phyloP scores from a whole-genome alignment of 2,888 invertebrate species.

The Leptothorax acervorum region DNA sequence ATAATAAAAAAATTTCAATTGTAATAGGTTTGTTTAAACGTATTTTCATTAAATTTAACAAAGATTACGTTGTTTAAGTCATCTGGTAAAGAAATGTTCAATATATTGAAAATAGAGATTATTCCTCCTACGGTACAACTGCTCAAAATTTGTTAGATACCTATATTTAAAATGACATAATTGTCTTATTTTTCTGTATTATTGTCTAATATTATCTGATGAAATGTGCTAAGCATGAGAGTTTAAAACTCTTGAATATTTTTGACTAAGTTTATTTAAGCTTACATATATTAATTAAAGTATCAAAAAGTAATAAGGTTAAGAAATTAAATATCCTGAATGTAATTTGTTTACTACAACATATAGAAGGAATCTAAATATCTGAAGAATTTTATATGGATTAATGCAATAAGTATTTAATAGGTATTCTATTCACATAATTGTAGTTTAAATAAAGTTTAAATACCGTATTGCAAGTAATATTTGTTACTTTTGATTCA shows the following conservation, averaged over 20 bases:
- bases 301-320: not conserved
- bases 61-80: conserved; percentile 22
- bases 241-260: not conserved
- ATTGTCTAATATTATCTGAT: not conserved
- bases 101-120: conserved; percentile 54
- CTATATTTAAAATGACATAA: not conserved
- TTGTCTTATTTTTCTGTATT: conserved; percentile 9
- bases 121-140: conserved; percentile 32
- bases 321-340: not conserved
- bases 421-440: not conserved
- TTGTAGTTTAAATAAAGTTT: conserved; percentile 1
- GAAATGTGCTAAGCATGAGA: not conserved
- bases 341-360: not conserved
- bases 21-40: not conserved
- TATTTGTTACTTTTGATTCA: conserved; percentile 3
- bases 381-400: not conserved
- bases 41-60: not conserved
- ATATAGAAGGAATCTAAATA: not conserved
- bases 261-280: not conserved
- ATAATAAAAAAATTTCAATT: conserved; percentile 37
- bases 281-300: conserved; percentile 1
- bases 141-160: conserved; percentile 13
- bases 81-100: conserved; percentile 56
- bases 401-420: conserved; percentile 19
- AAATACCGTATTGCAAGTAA: conserved; percentile 5